A percentile compares a stretch with the other conserved stretches of the same genome.
phyloP scores from a whole-genome alignment of 2,888 invertebrate species.

The Thysanoteuthis rhombus region DNA sequence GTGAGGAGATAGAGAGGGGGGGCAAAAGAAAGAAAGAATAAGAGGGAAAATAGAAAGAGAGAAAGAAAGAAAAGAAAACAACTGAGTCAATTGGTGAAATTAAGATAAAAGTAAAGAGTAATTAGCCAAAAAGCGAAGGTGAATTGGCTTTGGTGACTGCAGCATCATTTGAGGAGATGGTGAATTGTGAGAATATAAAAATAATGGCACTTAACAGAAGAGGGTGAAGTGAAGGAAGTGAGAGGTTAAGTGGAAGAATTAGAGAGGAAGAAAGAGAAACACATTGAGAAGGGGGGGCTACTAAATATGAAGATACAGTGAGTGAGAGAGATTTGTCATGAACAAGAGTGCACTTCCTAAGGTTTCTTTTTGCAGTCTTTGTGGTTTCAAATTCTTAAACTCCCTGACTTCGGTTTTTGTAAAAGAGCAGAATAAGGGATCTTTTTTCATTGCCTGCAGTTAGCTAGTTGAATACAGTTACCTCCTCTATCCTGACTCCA shows the following conservation, averaged over 20 bases:
- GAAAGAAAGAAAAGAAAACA: too few relatives aligned
- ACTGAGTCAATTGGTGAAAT: neutral
- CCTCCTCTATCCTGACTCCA: neutral
- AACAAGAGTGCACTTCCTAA: slow-evolving; percentile 12
- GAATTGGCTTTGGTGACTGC: neutral
- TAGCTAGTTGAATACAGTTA: neutral
- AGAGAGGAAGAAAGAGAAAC: neutral
- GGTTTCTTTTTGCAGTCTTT: neutral
- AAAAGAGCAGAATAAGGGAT: neutral
- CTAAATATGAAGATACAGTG: neutral
- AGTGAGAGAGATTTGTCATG: neutral
- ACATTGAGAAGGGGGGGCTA: neutral
- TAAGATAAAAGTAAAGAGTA: neutral
- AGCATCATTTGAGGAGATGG: neutral
- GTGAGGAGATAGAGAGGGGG: neutral
- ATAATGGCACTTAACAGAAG: neutral
- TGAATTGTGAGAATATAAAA: neutral
- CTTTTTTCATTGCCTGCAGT: neutral
- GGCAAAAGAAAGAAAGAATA: neutral
- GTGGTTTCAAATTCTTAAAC: neutral
- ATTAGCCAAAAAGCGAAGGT: neutral
- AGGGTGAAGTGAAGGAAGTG: neutral
- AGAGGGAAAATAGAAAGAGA: neutral
- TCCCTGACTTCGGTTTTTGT: neutral
- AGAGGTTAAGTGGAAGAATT: neutral